A percentile compares a stretch with the other conserved stretches of the same genome.
These are phyloP conservation scores for Fringilla coelebs DNA, from an alignment of 2,797 vertebrate genomes.

Conservation along the genomic window DNA sequence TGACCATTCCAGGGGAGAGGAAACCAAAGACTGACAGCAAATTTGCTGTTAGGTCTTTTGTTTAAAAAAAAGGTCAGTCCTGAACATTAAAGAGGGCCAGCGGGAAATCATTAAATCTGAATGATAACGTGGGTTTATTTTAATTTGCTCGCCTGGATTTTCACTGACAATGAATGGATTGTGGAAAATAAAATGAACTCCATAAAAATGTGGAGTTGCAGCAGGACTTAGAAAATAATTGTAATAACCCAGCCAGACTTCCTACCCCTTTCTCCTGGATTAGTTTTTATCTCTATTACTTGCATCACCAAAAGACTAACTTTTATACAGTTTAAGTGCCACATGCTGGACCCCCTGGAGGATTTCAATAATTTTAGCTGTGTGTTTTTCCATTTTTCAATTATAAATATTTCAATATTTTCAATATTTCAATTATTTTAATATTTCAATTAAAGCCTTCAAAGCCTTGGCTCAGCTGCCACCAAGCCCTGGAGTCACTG, in stretches of 20 bases:
- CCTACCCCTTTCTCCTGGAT: background rate
- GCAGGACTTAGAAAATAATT: background rate
- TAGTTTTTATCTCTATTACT: background rate
- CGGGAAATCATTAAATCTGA: conserved; percentile 40
- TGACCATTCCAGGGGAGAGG: background rate
- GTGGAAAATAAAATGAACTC: background rate
- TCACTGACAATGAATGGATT: background rate
- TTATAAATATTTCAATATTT: background rate
- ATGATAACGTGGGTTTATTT: conserved; percentile 12
- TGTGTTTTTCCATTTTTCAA: background rate
- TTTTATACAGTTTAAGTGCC: background rate
- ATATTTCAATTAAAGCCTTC: background rate
- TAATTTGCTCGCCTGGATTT: conserved; percentile 1
- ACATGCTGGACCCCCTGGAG: background rate
- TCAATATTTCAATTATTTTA: background rate
- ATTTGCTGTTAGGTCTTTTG: background rate
- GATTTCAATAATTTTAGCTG: background rate
- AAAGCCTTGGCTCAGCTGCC: accelerated
- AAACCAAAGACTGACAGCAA: background rate
- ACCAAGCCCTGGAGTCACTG: background rate
- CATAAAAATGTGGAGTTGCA: background rate
- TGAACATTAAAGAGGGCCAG: background rate
- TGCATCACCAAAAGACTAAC: background rate
- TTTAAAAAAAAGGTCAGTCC: background rate
- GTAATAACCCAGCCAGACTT: background rate